phyloP scores from a whole-genome alignment of 2,113 vertebrate genomes.

The Ctenodactylus gundi region DNA sequence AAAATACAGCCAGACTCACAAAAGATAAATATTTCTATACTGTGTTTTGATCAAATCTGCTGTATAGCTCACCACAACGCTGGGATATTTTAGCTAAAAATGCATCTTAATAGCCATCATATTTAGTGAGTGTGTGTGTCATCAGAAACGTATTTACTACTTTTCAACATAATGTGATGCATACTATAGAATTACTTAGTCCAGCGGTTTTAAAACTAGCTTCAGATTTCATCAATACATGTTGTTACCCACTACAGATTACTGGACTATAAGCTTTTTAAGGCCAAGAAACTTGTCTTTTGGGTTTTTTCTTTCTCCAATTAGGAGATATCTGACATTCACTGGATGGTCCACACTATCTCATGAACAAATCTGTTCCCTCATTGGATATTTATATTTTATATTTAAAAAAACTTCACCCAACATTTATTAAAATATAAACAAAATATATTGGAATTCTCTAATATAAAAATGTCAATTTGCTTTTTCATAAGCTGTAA shows the following conservation, averaged over 20 bases:
- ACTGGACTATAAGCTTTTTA: not conserved
- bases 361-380: not conserved
- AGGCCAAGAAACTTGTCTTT: not conserved
- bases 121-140: not conserved
- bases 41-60: not conserved
- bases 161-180: not conserved
- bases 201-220: not conserved
- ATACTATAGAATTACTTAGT: not conserved
- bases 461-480: not conserved
- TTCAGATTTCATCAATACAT: not conserved
- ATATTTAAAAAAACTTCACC: not conserved
- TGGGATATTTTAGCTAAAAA: slow-evolving; percentile 27
- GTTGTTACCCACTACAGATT: not conserved
- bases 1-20: not conserved
- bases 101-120: not conserved
- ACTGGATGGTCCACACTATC: not conserved
- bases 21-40: not conserved
- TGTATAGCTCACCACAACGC: not conserved
- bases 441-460: not conserved
- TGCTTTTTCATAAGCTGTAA: not conserved
- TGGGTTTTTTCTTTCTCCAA: not conserved
- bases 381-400: not conserved
- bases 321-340: not conserved
- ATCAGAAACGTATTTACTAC: not conserved
- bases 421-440: slow-evolving; percentile 29